Evolutionary conservation across 2,888 invertebrate species (phyloP), one percentile per base, ranked within the genome.

Genomic region (Imbricaverruca yamaguchii): DNA sequence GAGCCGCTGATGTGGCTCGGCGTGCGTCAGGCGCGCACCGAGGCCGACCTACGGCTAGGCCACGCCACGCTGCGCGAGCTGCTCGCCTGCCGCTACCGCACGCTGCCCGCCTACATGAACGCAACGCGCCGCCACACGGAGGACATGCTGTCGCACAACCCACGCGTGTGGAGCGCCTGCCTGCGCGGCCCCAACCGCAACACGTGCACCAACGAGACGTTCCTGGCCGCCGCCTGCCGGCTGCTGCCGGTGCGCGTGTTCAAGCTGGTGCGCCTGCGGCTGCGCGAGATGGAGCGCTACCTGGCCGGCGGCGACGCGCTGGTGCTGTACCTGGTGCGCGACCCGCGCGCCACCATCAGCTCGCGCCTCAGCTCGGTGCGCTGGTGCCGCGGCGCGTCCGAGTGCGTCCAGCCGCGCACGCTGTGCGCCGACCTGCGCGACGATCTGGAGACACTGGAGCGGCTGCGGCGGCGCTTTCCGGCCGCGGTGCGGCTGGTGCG

Each of bases 281-380:
- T 85, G 65, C 81, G 83, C 56, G 82, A 84, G 61, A 83, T 84
- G 56, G 83, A 83, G 55, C 82, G 82, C 15, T 81, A 85, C 25
- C 81, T 85, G 23, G 83, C 83, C 69, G 83, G 81, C 56, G 83
- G 84, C 12, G 82, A 84, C 21, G 82, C 84, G 56, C 84, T 83
- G 82, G 80, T 85, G 15, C 82, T 85, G 61, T 85, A 84, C 83
- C 81, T 85, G 81, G 84, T 85, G 80, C 82, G 85, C 39, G 85
- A 85, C 81, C 85, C 85, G 3, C 81, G 85, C n/a, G 85, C 84
- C n/a, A 85, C 84, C 21, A 84, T 85, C 83, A 84, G 83, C 81
- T 85, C 85, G 21, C 83, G 85, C 12, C 81, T 81, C 23, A 83
- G 80, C 13, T 84, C 84, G 80, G 84, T 84, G 21, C 83, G 83